Evolutionary conservation across 2,113 vertebrate species (phyloP).

Genomic region (Apistogramma diplotaenia): DNA sequence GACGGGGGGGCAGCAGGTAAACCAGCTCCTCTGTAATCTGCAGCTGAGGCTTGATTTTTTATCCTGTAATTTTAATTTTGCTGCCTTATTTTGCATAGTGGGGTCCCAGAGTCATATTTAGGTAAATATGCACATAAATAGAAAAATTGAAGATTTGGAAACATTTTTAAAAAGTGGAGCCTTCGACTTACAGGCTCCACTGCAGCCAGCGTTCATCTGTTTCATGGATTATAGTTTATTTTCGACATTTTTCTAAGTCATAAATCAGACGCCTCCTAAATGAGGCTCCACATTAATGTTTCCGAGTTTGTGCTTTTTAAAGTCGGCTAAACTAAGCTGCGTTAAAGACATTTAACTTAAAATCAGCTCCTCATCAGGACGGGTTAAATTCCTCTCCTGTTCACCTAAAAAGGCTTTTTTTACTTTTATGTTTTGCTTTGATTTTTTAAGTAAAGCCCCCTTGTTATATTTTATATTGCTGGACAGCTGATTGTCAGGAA

Average conservation of each 20-base stretch:
- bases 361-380: too few relatives aligned
- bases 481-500: neutral
- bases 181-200: neutral
- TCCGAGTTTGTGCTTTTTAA: neutral
- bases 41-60: neutral
- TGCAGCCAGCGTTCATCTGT: accelerated
- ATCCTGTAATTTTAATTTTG: neutral
- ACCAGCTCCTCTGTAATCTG: neutral
- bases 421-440: neutral
- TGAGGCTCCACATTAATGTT: too few relatives aligned
- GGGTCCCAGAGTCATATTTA: too few relatives aligned
- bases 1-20: neutral
- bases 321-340: neutral
- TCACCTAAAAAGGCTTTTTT: too few relatives aligned
- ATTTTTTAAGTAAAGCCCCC: neutral
- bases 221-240: neutral
- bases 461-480: neutral
- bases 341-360: too few relatives aligned
- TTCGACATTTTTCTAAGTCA: neutral
- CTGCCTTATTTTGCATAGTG: too few relatives aligned
- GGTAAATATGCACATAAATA: neutral
- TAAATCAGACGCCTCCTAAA: neutral
- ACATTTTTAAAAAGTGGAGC: neutral
- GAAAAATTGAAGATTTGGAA: neutral
- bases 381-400: too few relatives aligned